A percentile compares a stretch with the other conserved stretches of the same genome.
These are phyloP conservation scores for Herminia tarsipennalis DNA, from an alignment of 2,888 invertebrate species.

Conservation along the genomic window DNA sequence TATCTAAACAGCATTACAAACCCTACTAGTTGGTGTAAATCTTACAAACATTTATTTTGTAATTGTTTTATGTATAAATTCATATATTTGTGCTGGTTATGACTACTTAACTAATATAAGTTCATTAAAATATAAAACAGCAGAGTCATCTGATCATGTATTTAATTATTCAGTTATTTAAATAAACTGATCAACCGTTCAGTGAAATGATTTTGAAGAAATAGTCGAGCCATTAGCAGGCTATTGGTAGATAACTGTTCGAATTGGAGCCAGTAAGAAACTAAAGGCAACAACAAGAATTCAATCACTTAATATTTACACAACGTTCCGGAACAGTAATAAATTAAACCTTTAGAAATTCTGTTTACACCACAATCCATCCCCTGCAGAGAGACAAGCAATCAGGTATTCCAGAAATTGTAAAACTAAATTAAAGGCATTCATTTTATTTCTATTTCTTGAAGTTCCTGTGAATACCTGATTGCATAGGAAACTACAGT, in stretches of 20 bases:
- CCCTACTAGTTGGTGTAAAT: neutral
- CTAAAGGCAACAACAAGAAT: neutral
- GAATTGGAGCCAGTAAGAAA: neutral
- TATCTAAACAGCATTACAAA: neutral
- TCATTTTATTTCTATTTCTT: too few species aligned
- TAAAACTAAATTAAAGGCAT: too few species aligned
- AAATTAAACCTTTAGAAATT: neutral
- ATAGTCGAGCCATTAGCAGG: too few species aligned
- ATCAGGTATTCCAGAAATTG: too few species aligned
- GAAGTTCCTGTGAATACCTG: too few species aligned
- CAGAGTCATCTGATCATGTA: neutral
- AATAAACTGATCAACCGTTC: too few species aligned
- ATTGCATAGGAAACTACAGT: too few species aligned
- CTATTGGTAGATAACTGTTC: too few species aligned
- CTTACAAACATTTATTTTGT: slow-evolving; percentile 1
- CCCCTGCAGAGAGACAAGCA: too few species aligned
- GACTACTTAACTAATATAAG: neutral
- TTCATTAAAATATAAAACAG: neutral
- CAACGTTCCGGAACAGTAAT: neutral
- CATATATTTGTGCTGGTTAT: neutral
- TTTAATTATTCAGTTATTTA: too few species aligned
- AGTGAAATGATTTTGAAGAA: neutral
- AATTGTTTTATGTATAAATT: slow-evolving; percentile 7
- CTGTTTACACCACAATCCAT: too few species aligned
- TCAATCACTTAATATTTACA: too few species aligned